Evolutionary conservation across 2,888 invertebrate species (phyloP), one percentile per base, ranked within the genome.

Genomic region (Conops quadrifasciatus): DNA sequence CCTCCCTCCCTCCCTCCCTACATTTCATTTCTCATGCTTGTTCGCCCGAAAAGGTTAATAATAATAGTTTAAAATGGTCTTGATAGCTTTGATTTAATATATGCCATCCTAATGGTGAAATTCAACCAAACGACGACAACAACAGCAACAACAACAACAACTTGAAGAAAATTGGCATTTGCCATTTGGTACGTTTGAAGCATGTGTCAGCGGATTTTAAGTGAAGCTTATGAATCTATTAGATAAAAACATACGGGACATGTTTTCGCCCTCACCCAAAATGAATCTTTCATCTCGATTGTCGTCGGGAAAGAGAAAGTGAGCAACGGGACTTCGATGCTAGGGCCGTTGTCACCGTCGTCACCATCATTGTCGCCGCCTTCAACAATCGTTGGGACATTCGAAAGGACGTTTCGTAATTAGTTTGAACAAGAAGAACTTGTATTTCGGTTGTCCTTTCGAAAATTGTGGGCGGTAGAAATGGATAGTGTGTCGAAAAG

Each of bases 171-270:
- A 62, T 28, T 73, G 75, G 77, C 74, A 77, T 78, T 77, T 80
- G 75, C 80, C 80, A 80, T 78, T 81, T 81, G 80, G 81, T 82
- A 81, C 81, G 78, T 75, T 76, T 77, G 78, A 80, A 81, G 84
- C 85, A 84, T 85, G 84, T 84, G 85, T 85, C 83, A 84, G 82
- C 85, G 83, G 82, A 83, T 85, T 83, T 83, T 83, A 82, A 82
- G 81, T 80, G 83, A 79, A 83, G 84, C 83, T 83, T 83, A 83
- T 80, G 80, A 81, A 83, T 83, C 84, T 84, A 84, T 83, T 84
- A 84, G 76, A 60, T 21, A 60, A 71, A 71, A 66, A 66, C 47
- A 71, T 59, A 66, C 66, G 71, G 59, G 66, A 59, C 47, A 21
- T 68, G 19, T 47, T 36, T 36, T 36, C 36, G 36, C 36, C 36